phyloP scores from a whole-genome alignment of 2,113 vertebrate species.

The Carollia perspicillata region DNA sequence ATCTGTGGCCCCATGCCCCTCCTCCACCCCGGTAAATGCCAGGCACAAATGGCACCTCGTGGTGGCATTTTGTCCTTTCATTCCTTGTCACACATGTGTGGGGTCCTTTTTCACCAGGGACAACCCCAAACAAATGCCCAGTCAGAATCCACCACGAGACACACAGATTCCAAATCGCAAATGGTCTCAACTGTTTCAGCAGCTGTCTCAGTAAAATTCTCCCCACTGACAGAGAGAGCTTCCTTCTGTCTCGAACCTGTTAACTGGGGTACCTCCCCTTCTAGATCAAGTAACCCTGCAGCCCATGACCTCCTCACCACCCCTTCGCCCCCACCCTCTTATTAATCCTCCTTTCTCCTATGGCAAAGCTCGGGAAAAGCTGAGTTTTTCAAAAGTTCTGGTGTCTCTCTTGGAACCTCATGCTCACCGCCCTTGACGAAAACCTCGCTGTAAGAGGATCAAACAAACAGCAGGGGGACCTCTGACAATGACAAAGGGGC shows the following conservation, averaged over 20 bases:
- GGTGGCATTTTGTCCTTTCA: not conserved
- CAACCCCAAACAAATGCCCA: constrained; percentile 41
- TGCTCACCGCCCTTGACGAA: not conserved
- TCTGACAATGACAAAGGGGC: not conserved
- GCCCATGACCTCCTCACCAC: not conserved
- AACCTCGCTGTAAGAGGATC: not conserved
- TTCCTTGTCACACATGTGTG: constrained; percentile 2
- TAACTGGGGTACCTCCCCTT: not conserved
- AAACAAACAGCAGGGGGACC: not conserved
- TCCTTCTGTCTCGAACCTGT: not conserved
- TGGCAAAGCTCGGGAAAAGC: not conserved
- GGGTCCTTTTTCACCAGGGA: constrained; percentile 2
- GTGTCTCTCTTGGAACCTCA: not conserved
- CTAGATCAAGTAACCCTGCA: not conserved
- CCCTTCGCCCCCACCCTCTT: not conserved
- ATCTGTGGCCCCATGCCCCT: accelerated
- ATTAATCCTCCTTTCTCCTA: not conserved
- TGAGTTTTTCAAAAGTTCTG: not conserved
- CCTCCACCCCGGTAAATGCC: not conserved
- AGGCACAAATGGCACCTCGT: not conserved
- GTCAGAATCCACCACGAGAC: not conserved
- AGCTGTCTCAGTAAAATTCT: constrained; percentile 44
- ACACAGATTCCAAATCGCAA: constrained; percentile 17
- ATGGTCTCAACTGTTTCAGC: constrained; percentile 24
- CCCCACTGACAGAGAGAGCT: not conserved